These are phyloP conservation scores for Acrossocheilus fasciatus DNA, from an alignment of 2,797 vertebrate genomes.

Conservation along the genomic window DNA sequence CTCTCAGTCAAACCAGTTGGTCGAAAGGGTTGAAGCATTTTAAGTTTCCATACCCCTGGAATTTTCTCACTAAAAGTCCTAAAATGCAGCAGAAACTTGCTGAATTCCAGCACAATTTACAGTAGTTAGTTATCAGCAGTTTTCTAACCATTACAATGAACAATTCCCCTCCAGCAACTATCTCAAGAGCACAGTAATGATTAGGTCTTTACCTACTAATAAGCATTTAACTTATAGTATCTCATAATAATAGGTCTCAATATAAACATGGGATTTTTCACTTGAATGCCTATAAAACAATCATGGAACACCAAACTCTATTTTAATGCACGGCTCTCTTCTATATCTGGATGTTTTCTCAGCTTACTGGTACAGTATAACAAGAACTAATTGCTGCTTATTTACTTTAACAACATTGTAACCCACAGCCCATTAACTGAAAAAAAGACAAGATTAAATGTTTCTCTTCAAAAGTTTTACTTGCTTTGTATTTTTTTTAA, in stretches of 20 bases:
- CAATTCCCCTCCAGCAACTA: background rate
- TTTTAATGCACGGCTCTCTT: background rate
- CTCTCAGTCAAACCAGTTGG: slow-evolving; percentile 51
- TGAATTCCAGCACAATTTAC: slow-evolving; percentile 3
- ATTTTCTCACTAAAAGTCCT: background rate
- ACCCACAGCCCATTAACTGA: background rate
- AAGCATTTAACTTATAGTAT: background rate
- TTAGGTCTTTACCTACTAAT: background rate
- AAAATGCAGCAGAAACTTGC: background rate
- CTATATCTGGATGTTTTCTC: background rate
- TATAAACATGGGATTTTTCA: background rate
- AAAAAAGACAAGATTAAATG: background rate
- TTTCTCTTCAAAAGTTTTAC: background rate
- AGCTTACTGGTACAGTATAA: background rate
- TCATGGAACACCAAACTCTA: background rate
- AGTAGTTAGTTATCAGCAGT: slow-evolving; percentile 5
- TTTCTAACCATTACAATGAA: background rate
- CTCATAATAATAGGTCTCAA: background rate
- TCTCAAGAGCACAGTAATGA: background rate
- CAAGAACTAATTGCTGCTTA: slow-evolving; percentile 18
- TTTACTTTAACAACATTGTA: background rate
- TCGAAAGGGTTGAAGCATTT: slow-evolving; percentile 44
- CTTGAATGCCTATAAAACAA: background rate
- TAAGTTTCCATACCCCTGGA: slow-evolving; percentile 34
- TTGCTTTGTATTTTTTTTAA: no score